Evolutionary conservation across 2,797 vertebrate species (phyloP).

Genomic region (Gymnopithys bicolor): DNA sequence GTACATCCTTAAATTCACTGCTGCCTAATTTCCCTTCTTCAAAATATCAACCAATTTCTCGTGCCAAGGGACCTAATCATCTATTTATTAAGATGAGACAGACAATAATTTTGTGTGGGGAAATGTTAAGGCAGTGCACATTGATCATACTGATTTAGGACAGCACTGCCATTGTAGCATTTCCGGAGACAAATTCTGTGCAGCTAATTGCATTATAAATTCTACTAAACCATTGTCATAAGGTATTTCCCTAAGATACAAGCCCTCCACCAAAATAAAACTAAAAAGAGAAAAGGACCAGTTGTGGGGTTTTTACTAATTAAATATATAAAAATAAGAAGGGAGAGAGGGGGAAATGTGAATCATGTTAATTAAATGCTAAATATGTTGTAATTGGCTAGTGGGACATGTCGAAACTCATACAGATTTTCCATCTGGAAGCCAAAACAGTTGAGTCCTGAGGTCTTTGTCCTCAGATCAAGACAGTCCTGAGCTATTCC

Average conservation of each 20-base stretch:
- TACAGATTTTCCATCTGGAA: neutral
- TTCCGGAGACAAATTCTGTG: slow-evolving; percentile 2
- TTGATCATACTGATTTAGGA: slow-evolving; percentile 60
- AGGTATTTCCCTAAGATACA: slow-evolving; percentile 21
- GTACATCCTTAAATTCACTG: neutral
- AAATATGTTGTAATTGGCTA: neutral
- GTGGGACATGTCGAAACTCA: neutral
- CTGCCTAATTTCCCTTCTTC: neutral
- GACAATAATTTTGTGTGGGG: slow-evolving; percentile 35
- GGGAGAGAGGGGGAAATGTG: neutral
- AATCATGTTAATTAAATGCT: neutral
- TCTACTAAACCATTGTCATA: slow-evolving; percentile 16
- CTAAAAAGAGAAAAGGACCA: neutral
- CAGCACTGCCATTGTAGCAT: neutral
- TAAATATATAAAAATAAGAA: neutral
- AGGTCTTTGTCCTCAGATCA: neutral
- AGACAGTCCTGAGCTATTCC: neutral
- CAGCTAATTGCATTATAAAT: slow-evolving; percentile 62
- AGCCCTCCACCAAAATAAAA: neutral
- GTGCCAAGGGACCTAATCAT: slow-evolving; percentile 22
- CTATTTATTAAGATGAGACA: slow-evolving; percentile 55
- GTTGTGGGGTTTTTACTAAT: neutral
- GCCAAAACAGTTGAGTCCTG: neutral
- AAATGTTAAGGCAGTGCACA: neutral
- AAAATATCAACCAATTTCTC: neutral